Evolutionary conservation across 2,797 vertebrate genomes (phyloP), one percentile per base, ranked within the genome.

Genomic region (Aplochiton taeniatus): DNA sequence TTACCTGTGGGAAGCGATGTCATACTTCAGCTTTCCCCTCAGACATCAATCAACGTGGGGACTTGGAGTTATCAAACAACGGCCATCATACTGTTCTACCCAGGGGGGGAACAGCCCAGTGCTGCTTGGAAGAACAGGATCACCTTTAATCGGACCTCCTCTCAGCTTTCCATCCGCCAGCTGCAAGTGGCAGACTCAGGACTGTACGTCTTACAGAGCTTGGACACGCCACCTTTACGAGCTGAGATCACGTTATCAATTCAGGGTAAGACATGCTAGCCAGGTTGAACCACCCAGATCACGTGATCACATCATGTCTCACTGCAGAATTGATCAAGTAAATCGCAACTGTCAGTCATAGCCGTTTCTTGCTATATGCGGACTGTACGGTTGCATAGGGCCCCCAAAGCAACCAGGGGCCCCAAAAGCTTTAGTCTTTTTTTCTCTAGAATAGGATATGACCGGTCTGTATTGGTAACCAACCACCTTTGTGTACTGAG

Each of bases 251-350:
- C 0, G 1, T 75, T 93, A 53, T 80, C 80, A 8, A 84, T 93
- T 47, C 82, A 85, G 81, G 91, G 92, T 93, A 81, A 89, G 78
- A 8, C 4, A 47, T 18, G 2, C 2, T 31, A n/a, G n/a, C n/a
- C n/a, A n/a, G 31, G 31, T 31, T 31, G 31, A 31, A 31, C 31
- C 6, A 31, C 3, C 6, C 31, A 6, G 31, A 31, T 60, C 20
- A 3, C 11, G 14, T 31, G 31, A 31, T 31, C 31, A 31, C 31
- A 31, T 31, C 6, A 6, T 31, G 2, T 31, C 31, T 31, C 2
- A 3, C 31, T 31, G 31, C 31, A 31, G 31, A n/a, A n/a, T n/a
- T n/a, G n/a, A 31, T 31, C 31, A 31, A 2, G 31, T 31, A 31
- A 31, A 31, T 31, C 3, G 2, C 2, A 31, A 31, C 31, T 2